phyloP scores from a whole-genome alignment of 2,113 vertebrate genomes.

The Dipodomys merriami region DNA sequence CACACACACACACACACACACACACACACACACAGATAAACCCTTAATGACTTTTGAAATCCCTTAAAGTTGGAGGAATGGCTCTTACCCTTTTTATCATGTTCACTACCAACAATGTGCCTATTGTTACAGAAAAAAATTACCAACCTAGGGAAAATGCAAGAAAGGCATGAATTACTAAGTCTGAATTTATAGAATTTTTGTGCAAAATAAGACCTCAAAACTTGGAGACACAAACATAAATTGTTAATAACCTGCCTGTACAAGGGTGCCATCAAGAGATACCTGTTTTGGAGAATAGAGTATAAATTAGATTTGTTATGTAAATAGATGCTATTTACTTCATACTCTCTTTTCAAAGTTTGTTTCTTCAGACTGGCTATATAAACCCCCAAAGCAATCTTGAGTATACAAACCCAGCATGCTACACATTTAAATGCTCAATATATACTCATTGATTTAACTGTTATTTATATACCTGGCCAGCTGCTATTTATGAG shows the following conservation, averaged over 20 bases:
- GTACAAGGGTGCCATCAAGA: not conserved
- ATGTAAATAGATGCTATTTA: not conserved
- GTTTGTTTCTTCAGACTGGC: constrained; percentile 10
- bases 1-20: not conserved
- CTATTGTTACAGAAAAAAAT: not conserved
- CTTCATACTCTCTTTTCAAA: not conserved
- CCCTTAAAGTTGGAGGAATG: not conserved
- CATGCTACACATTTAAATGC: not conserved
- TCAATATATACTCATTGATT: not conserved
- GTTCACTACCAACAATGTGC: too few relatives aligned
- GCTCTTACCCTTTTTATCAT: too few relatives aligned
- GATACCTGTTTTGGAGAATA: not conserved
- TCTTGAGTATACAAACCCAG: not conserved
- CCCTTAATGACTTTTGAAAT: not conserved
- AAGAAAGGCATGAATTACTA: not conserved
- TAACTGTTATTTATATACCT: constrained; percentile 20
- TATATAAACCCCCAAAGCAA: not conserved
- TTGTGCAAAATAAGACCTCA: constrained; percentile 30
- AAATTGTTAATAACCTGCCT: not conserved
- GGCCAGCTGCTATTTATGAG: not conserved
- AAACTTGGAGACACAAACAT: not conserved
- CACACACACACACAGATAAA: not conserved
- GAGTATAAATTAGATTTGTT: not conserved
- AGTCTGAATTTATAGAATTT: not conserved
- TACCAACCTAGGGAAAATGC: not conserved